Conservation (phyloP, 2,888 invertebrate species). For the Meloe dianella region DNA sequence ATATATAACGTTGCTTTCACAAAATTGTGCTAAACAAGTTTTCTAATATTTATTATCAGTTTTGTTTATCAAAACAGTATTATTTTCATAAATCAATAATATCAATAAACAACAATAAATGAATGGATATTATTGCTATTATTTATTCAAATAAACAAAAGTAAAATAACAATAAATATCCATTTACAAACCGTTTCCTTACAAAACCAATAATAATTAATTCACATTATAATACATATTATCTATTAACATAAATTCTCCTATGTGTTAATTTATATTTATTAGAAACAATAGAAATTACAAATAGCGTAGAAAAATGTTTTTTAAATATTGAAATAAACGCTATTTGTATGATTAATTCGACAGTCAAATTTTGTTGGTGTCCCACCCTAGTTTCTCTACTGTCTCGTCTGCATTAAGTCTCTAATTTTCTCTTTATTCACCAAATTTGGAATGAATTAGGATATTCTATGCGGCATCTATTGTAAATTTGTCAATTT, state of each 20-base stretch:
- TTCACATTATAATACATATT: constrained; percentile 6
- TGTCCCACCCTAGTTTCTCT: no score
- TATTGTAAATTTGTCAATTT: no score
- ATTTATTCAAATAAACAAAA: constrained; percentile 3
- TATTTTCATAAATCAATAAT: not conserved
- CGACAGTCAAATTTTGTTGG: no score
- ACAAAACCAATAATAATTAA: not conserved
- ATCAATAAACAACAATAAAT: not conserved
- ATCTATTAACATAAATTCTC: not conserved
- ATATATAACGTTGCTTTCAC: not conserved
- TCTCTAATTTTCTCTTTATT: no score
- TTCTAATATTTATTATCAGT: not conserved
- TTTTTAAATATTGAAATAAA: not conserved
- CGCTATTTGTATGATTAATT: no score
- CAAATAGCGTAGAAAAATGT: not conserved
- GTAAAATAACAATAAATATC: not conserved
- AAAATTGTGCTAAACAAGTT: not conserved
- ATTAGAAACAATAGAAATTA: constrained; percentile 9
- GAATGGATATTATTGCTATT: not conserved
- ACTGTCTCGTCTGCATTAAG: no score
- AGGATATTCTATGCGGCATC: no score
- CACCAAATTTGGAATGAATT: no score
- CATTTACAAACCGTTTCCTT: not conserved
- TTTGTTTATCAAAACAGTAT: not conserved
- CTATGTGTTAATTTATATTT: not conserved